These are phyloP conservation scores for Coelogynopora nodosa DNA, from an alignment of 2,888 invertebrate genomes.

Conservation along the genomic window DNA sequence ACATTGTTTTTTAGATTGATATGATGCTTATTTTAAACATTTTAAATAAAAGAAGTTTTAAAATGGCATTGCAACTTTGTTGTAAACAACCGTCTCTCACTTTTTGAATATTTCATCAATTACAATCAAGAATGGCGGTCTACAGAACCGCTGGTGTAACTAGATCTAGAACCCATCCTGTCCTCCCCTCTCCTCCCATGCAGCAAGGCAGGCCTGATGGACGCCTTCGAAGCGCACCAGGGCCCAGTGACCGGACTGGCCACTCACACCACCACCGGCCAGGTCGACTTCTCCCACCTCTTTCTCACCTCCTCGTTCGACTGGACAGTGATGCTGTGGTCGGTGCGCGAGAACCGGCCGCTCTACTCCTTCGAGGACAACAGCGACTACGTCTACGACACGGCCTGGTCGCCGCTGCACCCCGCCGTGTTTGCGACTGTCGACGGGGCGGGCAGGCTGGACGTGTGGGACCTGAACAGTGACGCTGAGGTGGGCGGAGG, in stretches of 20 bases:
- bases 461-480: constrained; percentile 91
- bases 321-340: constrained; percentile 98
- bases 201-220: constrained; percentile 86
- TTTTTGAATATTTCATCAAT: no score
- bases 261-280: constrained; percentile 70
- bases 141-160: no score
- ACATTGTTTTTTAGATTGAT: no score
- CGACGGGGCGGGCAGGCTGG: constrained; percentile 86
- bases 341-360: constrained; percentile 78
- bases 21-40: no score
- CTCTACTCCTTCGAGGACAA: constrained; percentile 96
- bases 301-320: constrained; percentile 94
- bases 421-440: constrained; percentile 94
- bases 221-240: constrained; percentile 84
- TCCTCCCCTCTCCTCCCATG: no score
- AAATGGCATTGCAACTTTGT: no score
- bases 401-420: constrained; percentile 95
- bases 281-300: constrained; percentile 84
- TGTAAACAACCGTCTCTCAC: no score
- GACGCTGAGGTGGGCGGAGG: constrained; percentile 75
- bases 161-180: no score
- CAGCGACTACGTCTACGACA: constrained; percentile 93
- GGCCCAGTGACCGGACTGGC: constrained; percentile 89
- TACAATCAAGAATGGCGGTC: no score
- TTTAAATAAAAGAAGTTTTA: no score